Evolutionary conservation across 2,797 vertebrate genomes (phyloP).

Genomic region (Taeniopygia guttata): DNA sequence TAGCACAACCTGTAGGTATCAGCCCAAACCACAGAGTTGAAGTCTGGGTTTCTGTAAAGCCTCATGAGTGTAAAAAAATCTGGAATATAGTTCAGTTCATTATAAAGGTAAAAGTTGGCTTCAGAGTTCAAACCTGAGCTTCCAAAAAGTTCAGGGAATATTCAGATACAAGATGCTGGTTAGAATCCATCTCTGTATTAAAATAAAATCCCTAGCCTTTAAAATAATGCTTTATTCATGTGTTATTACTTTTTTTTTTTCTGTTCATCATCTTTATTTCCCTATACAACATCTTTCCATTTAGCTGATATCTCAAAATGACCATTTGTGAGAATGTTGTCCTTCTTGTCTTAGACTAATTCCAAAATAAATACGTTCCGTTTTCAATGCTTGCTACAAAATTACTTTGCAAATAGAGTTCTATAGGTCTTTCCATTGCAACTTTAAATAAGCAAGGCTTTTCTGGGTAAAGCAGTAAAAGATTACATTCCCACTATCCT

Average conservation of each 20-base stretch:
- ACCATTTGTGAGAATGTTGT: background rate
- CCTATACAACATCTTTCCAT: background rate
- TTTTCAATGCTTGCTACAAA: background rate
- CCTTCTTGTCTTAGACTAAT: background rate
- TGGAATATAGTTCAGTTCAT: conserved; percentile 27
- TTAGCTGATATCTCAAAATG: background rate
- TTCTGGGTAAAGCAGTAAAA: conserved; percentile 26
- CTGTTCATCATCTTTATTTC: conserved; percentile 21
- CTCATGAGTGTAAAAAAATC: background rate
- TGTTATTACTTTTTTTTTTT: background rate
- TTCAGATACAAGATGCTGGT: background rate
- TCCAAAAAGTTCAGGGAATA: conserved; percentile 22
- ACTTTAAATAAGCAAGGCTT: conserved; percentile 34
- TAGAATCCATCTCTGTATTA: background rate
- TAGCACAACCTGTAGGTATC: background rate
- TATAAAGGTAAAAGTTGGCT: conserved; percentile 6
- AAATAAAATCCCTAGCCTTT: background rate
- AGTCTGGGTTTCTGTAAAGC: conserved; percentile 11
- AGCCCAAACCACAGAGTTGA: background rate
- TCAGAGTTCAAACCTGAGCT: conserved; percentile 5
- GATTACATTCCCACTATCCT: background rate
- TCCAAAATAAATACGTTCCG: background rate
- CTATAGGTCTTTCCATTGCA: background rate
- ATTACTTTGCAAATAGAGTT: background rate
- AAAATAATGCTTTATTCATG: conserved; percentile 26